Conservation (phyloP, 2,797 vertebrate genomes). For the Platalea minor region DNA sequence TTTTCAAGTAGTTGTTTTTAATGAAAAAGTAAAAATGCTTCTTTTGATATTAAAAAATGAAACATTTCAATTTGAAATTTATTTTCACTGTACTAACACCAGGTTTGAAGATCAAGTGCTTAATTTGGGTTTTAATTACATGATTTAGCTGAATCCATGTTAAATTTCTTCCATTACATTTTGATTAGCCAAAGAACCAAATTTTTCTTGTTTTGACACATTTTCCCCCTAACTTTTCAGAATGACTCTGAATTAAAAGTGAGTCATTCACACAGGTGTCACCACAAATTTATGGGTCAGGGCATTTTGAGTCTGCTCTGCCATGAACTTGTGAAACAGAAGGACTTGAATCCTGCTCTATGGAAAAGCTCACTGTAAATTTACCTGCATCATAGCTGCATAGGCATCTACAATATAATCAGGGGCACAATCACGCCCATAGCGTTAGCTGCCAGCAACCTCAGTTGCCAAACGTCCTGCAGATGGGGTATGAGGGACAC, state of each 20-base stretch:
- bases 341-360: neutral
- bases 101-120: neutral
- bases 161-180: neutral
- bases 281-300: neutral
- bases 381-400: neutral
- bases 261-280: neutral
- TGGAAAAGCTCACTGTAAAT: neutral
- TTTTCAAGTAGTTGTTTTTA: neutral
- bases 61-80: neutral
- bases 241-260: neutral
- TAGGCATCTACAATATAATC: neutral
- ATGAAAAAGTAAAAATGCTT: neutral
- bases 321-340: neutral
- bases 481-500: neutral
- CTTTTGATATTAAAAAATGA: neutral
- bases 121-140: neutral
- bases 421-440: rapidly evolving
- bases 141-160: neutral
- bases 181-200: neutral
- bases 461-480: neutral
- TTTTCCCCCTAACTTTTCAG: neutral
- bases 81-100: neutral
- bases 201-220: neutral
- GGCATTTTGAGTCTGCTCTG: neutral
- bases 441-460: neutral